A percentile compares a stretch with the other conserved stretches of the same genome.
Evolutionary conservation across 2,888 invertebrate species (phyloP).

Genomic region (Teinopalpus imperialis): DNA sequence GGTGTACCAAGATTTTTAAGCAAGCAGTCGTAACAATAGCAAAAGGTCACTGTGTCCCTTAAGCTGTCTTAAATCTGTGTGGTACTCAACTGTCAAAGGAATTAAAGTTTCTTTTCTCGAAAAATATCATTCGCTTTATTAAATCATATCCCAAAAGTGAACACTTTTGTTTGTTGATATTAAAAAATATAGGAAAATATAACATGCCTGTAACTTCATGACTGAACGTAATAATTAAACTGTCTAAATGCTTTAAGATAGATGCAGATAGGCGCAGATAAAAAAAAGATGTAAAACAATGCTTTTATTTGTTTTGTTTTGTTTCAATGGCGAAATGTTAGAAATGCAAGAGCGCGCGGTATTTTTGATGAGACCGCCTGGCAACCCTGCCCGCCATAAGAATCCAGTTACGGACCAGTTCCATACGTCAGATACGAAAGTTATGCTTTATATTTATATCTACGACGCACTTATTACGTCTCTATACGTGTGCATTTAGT

Average conservation of each 20-base stretch:
- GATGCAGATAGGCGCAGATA: neutral
- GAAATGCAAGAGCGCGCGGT: constrained; percentile 1
- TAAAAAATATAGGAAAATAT: neutral
- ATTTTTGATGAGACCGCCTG: constrained; percentile 25
- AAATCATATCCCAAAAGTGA: too few relatives aligned
- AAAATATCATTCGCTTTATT: too few relatives aligned
- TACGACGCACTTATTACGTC: constrained; percentile 54
- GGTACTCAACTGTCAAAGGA: too few relatives aligned
- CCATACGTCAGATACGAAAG: constrained; percentile 59
- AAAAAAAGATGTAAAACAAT: neutral
- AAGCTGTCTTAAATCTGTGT: too few relatives aligned
- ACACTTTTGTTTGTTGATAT: too few relatives aligned
- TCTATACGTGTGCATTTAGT: constrained; percentile 60
- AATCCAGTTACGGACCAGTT: constrained; percentile 66
- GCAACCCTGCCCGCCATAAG: constrained; percentile 50
- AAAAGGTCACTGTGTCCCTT: too few relatives aligned
- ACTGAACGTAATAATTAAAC: neutral
- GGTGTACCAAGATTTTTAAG: too few relatives aligned
- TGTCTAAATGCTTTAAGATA: neutral
- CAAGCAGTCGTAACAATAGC: too few relatives aligned
- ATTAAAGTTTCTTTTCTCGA: too few relatives aligned
- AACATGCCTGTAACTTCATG: neutral
- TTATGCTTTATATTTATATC: constrained; percentile 51
- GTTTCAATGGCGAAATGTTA: neutral
- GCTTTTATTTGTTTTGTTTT: neutral